A percentile compares a stretch with the other conserved stretches of the same genome.
phyloP scores from a whole-genome alignment of 1,140 invertebrate genomes.

The Meloidogyne floridensis region DNA sequence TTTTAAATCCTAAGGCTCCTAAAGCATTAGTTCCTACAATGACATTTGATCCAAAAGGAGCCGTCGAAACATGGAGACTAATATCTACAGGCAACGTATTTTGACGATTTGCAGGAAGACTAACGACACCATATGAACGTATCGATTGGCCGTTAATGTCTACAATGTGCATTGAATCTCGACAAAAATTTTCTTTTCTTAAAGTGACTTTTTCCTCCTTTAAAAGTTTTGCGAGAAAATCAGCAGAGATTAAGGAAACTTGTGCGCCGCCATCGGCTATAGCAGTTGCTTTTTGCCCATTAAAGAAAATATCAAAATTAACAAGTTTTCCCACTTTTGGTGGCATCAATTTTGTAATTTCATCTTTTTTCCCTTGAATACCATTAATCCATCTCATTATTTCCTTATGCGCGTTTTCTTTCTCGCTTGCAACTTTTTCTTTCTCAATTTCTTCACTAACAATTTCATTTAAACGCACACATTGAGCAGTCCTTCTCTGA shows the following conservation, averaged over 20 bases:
- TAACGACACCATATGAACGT: background rate
- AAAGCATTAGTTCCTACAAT: constrained; percentile 3
- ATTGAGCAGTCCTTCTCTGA: too few species aligned
- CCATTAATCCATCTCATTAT: background rate
- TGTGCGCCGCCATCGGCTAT: constrained; percentile 6
- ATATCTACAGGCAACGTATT: background rate
- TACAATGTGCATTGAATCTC: too few species aligned
- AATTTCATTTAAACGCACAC: too few species aligned
- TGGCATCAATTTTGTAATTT: background rate
- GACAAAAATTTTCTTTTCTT: too few species aligned
- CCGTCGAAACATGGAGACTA: background rate
- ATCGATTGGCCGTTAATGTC: constrained; percentile 12
- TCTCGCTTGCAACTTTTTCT: background rate
- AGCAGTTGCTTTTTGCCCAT: background rate
- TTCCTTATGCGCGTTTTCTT: background rate
- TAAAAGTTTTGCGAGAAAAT: background rate
- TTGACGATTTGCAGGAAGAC: background rate
- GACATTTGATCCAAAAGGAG: background rate
- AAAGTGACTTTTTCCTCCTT: background rate
- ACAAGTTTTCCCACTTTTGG: constrained; percentile 5
- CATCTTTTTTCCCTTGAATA: background rate
- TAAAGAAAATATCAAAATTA: constrained; percentile 4
- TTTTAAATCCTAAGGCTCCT: background rate
- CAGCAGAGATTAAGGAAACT: constrained; percentile 4
- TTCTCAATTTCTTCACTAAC: background rate